Conservation (phyloP, 2,888 invertebrate genomes). For the Trilocha varians region DNA sequence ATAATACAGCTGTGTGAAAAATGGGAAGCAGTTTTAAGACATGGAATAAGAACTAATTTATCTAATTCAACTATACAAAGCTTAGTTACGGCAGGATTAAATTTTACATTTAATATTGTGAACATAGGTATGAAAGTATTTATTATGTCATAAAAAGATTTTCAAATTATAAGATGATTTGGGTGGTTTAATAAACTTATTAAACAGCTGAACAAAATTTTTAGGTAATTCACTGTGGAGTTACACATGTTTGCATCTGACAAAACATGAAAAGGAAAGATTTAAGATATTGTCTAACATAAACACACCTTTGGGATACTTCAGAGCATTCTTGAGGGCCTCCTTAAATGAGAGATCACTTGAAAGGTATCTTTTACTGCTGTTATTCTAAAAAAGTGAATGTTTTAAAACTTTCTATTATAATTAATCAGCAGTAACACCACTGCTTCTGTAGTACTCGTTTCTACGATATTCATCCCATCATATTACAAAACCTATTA, state of each 20-base stretch:
- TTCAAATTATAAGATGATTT: background rate
- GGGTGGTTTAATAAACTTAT: too few relatives aligned
- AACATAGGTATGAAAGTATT: conserved; percentile 55
- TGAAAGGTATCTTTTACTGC: conserved; percentile 74
- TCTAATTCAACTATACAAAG: conserved; percentile 60
- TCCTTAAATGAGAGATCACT: conserved; percentile 93
- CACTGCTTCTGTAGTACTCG: too few relatives aligned
- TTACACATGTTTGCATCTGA: conserved; percentile 84
- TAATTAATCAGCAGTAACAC: too few relatives aligned
- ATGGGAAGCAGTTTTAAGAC: conserved; percentile 83
- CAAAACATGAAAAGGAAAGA: conserved; percentile 89
- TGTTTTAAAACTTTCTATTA: too few relatives aligned
- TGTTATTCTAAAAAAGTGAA: too few relatives aligned
- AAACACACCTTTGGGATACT: conserved; percentile 79
- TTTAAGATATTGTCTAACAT: conserved; percentile 76
- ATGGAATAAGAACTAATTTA: conserved; percentile 80
- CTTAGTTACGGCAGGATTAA: conserved; percentile 62
- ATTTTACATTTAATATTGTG: conserved; percentile 64
- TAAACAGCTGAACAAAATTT: too few relatives aligned
- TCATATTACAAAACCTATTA: too few relatives aligned
- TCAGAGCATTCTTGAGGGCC: conserved; percentile 91
- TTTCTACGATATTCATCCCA: too few relatives aligned
- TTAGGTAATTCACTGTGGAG: conserved; percentile 81
- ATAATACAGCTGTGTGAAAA: conserved; percentile 77
- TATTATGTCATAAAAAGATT: background rate